Evolutionary conservation across 1,140 invertebrate genomes (phyloP).

Genomic region (Propsilocerus akamusi): DNA sequence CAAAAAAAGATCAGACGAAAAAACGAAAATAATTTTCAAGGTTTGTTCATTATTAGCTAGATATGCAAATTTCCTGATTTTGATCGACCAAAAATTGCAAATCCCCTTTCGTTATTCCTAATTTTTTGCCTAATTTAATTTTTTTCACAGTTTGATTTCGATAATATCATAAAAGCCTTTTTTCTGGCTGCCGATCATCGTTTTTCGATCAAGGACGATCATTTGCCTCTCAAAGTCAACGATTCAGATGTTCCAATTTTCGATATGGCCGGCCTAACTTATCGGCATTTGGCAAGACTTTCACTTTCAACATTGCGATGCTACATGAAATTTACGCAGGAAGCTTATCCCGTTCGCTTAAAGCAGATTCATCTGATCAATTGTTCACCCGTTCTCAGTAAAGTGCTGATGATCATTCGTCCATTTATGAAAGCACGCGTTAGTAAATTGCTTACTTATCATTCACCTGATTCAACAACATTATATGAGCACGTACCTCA

Average conservation of each 20-base stretch:
- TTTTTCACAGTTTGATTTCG: conserved; percentile 34
- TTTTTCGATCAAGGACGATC: conserved; percentile 26
- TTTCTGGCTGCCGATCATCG: conserved; percentile 47
- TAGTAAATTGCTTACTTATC: conserved; percentile 22
- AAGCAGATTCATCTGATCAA: conserved; percentile 48
- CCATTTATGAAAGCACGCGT: conserved; percentile 38
- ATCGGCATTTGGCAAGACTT: conserved; percentile 40
- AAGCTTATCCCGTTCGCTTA: conserved; percentile 44
- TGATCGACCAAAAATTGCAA: too few species aligned
- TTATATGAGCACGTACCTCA: conserved; percentile 31
- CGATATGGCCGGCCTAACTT: conserved; percentile 37
- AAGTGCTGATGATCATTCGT: conserved; percentile 31
- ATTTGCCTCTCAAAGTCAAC: conserved; percentile 26
- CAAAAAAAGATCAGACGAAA: too few species aligned
- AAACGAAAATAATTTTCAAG: too few species aligned
- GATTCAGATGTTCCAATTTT: conserved; percentile 49
- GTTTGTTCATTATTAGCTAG: too few species aligned
- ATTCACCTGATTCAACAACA: conserved; percentile 31
- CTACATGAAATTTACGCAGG: conserved; percentile 53
- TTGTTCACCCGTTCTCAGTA: conserved; percentile 32
- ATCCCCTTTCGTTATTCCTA: not conserved
- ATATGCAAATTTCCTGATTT: too few species aligned
- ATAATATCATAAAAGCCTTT: conserved; percentile 43
- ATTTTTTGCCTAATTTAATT: not conserved
- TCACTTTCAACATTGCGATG: conserved; percentile 37